Conservation (phyloP, 2,888 invertebrate species). For the Kryphioiulus occultus region DNA sequence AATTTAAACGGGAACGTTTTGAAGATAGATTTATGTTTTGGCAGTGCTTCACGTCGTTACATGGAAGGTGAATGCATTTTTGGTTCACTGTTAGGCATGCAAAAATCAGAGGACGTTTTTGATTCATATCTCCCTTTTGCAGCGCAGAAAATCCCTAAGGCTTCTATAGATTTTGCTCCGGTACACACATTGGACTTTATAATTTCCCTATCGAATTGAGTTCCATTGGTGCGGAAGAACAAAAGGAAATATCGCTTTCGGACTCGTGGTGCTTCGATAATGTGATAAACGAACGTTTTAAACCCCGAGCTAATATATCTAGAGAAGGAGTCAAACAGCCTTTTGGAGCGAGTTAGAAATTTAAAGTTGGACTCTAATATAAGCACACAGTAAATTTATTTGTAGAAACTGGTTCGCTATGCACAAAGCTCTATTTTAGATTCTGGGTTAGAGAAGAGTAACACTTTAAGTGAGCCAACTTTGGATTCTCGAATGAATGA, state of each 20-base stretch:
- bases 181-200: slow-evolving; percentile 29
- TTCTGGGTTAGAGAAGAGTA: no score
- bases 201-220: slow-evolving; percentile 2
- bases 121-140: not conserved
- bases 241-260: slow-evolving; percentile 35
- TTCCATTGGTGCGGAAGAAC: slow-evolving; percentile 19
- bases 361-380: not conserved
- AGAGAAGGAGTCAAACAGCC: not conserved
- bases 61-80: not conserved
- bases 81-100: not conserved
- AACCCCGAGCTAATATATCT: slow-evolving; percentile 21
- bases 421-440: not conserved
- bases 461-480: no score
- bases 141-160: not conserved
- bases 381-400: slow-evolving; percentile 20
- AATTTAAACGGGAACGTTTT: not conserved
- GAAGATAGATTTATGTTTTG: not conserved
- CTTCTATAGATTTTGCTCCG: not conserved
- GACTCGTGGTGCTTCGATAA: not conserved
- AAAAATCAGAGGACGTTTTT: not conserved
- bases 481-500: no score
- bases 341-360: not conserved
- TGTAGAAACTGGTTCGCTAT: not conserved
- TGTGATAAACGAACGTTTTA: slow-evolving; percentile 17
- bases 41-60: not conserved